Evolutionary conservation across 2,797 vertebrate species (phyloP).

Genomic region (Brotula barbata): DNA sequence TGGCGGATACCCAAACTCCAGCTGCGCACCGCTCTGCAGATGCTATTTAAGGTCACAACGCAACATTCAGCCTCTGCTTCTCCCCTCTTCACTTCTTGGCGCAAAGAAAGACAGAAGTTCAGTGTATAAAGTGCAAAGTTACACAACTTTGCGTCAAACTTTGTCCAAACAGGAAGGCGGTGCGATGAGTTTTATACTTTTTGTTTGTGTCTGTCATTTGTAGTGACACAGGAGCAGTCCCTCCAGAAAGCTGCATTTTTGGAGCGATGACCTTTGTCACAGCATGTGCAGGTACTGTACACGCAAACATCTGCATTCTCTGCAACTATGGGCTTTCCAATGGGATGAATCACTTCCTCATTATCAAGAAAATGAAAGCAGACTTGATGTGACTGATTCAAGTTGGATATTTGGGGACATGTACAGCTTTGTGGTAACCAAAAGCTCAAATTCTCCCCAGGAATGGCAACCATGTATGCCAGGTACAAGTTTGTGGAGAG

Average conservation of each 20-base stretch:
- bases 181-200: not conserved
- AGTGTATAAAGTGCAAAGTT: not conserved
- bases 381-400: not conserved
- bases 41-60: not conserved
- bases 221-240: slow-evolving; percentile 88
- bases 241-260: slow-evolving; percentile 95
- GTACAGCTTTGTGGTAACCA: not conserved
- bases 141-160: not conserved
- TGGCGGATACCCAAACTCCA: slow-evolving; percentile 30
- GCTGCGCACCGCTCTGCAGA: slow-evolving; percentile 15
- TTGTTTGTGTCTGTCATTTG: not conserved
- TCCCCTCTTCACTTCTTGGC: slow-evolving; percentile 16
- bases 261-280: slow-evolving; percentile 92
- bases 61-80: not conserved
- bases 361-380: slow-evolving; percentile 66
- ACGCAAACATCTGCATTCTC: not conserved
- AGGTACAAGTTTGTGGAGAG: slow-evolving; percentile 88
- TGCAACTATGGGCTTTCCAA: slow-evolving; percentile 30
- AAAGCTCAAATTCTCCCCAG: slow-evolving; percentile 66
- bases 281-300: slow-evolving; percentile 86
- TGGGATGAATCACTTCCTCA: slow-evolving; percentile 60
- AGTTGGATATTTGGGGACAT: too few species aligned
- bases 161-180: not conserved
- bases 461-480: slow-evolving; percentile 85
- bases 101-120: not conserved